Evolutionary conservation across 2,888 invertebrate species (phyloP), one percentile per base, ranked within the genome.

Genomic region (Scotopteryx bipunctaria): DNA sequence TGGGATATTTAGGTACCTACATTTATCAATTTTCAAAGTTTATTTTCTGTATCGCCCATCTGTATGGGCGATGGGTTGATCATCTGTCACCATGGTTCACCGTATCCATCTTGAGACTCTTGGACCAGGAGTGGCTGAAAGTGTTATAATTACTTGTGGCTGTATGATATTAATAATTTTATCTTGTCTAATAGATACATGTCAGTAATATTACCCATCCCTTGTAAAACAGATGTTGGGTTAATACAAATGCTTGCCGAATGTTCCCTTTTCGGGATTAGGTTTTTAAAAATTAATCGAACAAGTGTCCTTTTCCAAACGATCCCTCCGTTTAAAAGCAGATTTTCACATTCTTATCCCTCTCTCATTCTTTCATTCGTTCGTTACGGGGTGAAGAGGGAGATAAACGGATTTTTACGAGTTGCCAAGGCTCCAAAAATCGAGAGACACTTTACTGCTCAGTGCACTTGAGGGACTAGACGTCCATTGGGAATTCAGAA

Each of bases 381-480:
- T 68, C 52, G 41, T 60, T 45, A 59, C 33, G 49, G 53, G 55
- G 52, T 54, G 35, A 47, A 53, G 66, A 64, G 57, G 61, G 65
- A 68, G 69, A 75, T 69, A 69, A 70, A 63, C 55, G 52, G 60
- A 71, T 60, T 71, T 79, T 75, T 75, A 74, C 69, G 75, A 75
- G 66, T 64, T 62, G 52, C 55, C 56, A 63, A 72, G 71, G 67
- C 67, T 67, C 64, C 71, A 69, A 63, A 73, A 76, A 72, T 72
- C 72, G 72, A 75, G 73, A 68, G 76, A 72, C 73, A 76, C 76
- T 81, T 77, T 73, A 73, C 71, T 73, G 72, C 68, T 73, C 71
- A 78, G 70, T 71, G 72, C 72, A 72, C 79, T 77, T 76, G 50
- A 60, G 77, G 71, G 78, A 68, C 61, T 67, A 59, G 56, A 59